These are phyloP conservation scores for Canis aureus DNA, from an alignment of 2,113 vertebrate species.

Conservation along the genomic window DNA sequence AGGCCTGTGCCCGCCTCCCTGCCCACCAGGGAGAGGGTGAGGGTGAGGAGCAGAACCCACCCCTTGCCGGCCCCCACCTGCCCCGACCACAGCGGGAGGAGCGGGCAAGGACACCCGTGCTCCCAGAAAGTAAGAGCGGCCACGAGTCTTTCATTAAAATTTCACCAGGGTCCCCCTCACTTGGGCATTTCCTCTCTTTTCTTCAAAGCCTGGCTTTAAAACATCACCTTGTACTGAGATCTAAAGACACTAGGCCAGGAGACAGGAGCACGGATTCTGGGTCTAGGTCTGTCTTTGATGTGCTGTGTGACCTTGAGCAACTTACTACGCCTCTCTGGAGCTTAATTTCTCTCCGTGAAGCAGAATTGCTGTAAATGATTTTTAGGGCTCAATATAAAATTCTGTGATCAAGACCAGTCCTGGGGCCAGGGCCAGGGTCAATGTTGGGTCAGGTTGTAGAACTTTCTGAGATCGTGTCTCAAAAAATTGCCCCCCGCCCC, in stretches of 20 bases:
- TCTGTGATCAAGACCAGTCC: neutral
- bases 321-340: neutral
- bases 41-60: neutral
- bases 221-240: conserved; percentile 37
- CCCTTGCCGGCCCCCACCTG: neutral
- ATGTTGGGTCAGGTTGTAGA: neutral
- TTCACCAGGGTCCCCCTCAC: neutral
- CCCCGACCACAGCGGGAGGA: neutral
- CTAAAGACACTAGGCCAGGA: conserved; percentile 43
- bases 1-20: neutral
- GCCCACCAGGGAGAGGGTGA: neutral
- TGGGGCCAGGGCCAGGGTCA: neutral
- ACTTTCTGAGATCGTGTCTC: neutral
- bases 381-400: neutral
- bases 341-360: neutral
- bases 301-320: conserved; percentile 64
- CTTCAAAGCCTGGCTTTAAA: conserved; percentile 68
- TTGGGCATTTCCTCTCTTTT: neutral
- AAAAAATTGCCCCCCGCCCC: neutral
- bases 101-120: neutral
- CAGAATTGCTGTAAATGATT: neutral
- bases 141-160: neutral
- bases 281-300: conserved; percentile 51
- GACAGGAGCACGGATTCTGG: conserved; percentile 30
- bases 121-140: neutral